Base-by-base conservation (phyloP, 2,888 invertebrate species). In the Lordiphosa andalusiaca region DNA sequence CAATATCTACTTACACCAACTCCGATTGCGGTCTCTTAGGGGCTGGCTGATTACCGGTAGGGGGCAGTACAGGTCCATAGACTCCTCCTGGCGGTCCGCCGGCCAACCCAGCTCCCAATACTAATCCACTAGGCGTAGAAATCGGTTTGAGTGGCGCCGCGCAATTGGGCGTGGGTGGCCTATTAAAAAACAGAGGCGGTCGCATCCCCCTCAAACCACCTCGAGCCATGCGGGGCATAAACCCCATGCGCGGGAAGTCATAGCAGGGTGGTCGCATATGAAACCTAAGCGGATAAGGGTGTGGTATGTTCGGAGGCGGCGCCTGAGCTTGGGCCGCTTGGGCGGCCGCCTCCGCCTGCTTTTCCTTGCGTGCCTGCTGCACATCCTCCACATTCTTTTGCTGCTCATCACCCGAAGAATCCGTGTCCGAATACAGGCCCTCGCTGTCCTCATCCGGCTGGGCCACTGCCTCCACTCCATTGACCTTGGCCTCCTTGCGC, bases 341-440 rank as follows among this genome's bases (percentile, higher is more conserved):
- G 3, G 30, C 30, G 5, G 83, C 77, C n/a, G 77, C 77, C 16
- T 77, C 84, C 1, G 71, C 77, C 39, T 73, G 62, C 10, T 83
- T 81, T 19, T 77, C 84, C 49, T 73, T 71, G 12, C 77, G 71
- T 1, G 84, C 78, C 49, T 69, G 59, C 40, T 84, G 84, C 23
- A 81, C 78, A 53, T 81, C 82, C 37, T 73, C 66, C 10, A 81
- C 51, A 23, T 58, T 41, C 25, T 50, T 60, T 35, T 59, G 63
- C 2, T 69, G 60, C 6, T 75, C 73, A 7, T 74, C 82, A 4
- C 12, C 47, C 2, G 78, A 76, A 0, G 81, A 83, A 12, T 81
- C 84, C 0, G 75, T 69, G n/a, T 73, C 82, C 12, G 80, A 80
- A 25, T 80, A 80, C 21, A 76, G 41, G 0, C 73, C 81, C 41